These are phyloP conservation scores for Pterocles burchelli DNA, from an alignment of 2,113 vertebrate genomes.

Conservation along the genomic window DNA sequence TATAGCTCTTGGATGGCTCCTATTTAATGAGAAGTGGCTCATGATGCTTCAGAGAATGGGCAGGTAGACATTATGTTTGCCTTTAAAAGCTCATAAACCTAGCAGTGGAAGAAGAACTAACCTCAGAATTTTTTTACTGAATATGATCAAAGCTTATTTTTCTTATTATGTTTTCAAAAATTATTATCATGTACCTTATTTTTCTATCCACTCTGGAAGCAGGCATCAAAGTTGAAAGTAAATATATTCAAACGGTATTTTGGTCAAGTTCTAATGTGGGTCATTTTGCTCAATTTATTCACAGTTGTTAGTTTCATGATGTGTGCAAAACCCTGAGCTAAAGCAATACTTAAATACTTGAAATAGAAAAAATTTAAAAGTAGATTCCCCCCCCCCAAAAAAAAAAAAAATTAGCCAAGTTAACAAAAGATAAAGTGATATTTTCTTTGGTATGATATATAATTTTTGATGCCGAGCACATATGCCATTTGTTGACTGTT, in stretches of 20 bases:
- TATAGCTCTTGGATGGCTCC: not conserved
- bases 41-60: not conserved
- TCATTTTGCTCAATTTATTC: not conserved
- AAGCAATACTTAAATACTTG: not conserved
- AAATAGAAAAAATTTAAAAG: not conserved
- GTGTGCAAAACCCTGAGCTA: not conserved
- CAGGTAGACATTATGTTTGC: not conserved
- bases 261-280: not conserved
- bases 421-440: not conserved
- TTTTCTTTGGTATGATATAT: not conserved
- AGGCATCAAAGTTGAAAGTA: not conserved
- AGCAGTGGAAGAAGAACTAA: not conserved
- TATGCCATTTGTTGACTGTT: not conserved
- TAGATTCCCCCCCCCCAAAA: fast-evolving
- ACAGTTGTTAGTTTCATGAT: not conserved
- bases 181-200: not conserved
- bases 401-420: not conserved
- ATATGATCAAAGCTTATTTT: not conserved
- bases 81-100: not conserved
- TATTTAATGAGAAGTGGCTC: not conserved
- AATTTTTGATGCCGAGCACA: not conserved
- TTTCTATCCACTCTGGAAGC: not conserved
- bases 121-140: not conserved
- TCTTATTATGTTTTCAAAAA: not conserved
- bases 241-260: not conserved